Conservation (phyloP, 2,797 vertebrate genomes). For the Echiichthys vipera region DNA sequence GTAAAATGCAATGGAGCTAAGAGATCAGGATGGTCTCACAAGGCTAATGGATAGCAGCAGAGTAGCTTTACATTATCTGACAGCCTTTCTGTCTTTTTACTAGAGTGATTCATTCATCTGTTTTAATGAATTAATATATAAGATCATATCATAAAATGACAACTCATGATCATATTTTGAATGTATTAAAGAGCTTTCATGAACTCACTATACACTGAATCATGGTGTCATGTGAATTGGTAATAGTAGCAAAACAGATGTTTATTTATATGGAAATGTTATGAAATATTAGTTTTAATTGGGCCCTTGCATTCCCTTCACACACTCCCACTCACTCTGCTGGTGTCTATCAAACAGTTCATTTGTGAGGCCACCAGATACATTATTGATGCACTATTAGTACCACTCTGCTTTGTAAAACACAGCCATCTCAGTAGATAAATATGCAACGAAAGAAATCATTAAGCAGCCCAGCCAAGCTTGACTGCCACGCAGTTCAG, state of each 20-base stretch:
- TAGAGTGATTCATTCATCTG: neutral
- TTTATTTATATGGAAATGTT: conserved; percentile 25
- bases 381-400: conserved; percentile 71
- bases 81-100: neutral
- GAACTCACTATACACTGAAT: neutral
- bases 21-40: no score
- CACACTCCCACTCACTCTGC: conserved; percentile 18
- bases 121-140: neutral
- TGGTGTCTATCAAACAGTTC: conserved; percentile 57
- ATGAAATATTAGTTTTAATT: conserved; percentile 38
- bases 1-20: no score
- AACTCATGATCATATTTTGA: neutral
- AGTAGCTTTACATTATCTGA: neutral
- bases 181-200: neutral
- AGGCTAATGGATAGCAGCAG: no score
- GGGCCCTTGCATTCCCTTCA: conserved; percentile 10
- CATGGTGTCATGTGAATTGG: neutral
- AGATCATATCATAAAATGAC: neutral
- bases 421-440: conserved; percentile 58
- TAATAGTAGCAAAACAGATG: neutral
- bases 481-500: conserved; percentile 62
- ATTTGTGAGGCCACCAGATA: conserved; percentile 55
- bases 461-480: conserved; percentile 65
- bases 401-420: conserved; percentile 58
- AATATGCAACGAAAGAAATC: conserved; percentile 71